Conservation (phyloP, 2,797 vertebrate species). For the Hoplostethus atlanticus region DNA sequence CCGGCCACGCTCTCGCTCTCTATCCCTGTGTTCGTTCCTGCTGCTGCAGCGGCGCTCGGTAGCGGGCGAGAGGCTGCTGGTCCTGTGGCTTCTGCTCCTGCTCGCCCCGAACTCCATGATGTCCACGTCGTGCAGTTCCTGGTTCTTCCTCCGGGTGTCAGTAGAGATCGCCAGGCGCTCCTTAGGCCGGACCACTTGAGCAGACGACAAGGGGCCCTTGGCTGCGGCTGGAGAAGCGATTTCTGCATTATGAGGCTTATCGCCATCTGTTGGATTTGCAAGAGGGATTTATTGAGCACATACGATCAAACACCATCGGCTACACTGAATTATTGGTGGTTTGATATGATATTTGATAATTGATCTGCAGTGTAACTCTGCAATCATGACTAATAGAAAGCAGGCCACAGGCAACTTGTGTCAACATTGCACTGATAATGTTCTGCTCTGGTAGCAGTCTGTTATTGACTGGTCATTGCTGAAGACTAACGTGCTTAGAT, state of each 20-base stretch:
- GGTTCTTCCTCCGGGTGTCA: slow-evolving; percentile 73
- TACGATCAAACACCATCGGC: not conserved
- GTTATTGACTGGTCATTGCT: slow-evolving; percentile 20
- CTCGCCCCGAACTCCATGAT: slow-evolving; percentile 50
- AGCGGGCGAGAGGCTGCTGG: slow-evolving; percentile 74
- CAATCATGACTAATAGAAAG: not conserved
- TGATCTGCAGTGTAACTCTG: not conserved
- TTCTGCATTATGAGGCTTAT: slow-evolving; percentile 69
- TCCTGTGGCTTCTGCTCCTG: slow-evolving; percentile 65
- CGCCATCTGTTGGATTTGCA: slow-evolving; percentile 70
- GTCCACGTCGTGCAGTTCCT: slow-evolving; percentile 74
- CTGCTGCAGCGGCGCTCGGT: slow-evolving; percentile 64
- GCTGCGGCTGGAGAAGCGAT: slow-evolving; percentile 44
- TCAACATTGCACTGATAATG: not conserved
- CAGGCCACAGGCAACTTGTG: not conserved
- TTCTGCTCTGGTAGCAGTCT: slow-evolving; percentile 21
- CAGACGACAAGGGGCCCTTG: slow-evolving; percentile 73
- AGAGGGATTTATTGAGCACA: not conserved
- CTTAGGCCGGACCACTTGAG: slow-evolving; percentile 92
- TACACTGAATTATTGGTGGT: too few species aligned
- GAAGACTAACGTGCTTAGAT: slow-evolving; percentile 15
- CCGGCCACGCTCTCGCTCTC: slow-evolving; percentile 54
- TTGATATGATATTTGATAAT: too few species aligned
- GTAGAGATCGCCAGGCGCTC: slow-evolving; percentile 77
- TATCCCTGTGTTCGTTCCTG: slow-evolving; percentile 64